Evolutionary conservation across 2,888 invertebrate species (phyloP).

Genomic region (Drosophila macrospina): DNA sequence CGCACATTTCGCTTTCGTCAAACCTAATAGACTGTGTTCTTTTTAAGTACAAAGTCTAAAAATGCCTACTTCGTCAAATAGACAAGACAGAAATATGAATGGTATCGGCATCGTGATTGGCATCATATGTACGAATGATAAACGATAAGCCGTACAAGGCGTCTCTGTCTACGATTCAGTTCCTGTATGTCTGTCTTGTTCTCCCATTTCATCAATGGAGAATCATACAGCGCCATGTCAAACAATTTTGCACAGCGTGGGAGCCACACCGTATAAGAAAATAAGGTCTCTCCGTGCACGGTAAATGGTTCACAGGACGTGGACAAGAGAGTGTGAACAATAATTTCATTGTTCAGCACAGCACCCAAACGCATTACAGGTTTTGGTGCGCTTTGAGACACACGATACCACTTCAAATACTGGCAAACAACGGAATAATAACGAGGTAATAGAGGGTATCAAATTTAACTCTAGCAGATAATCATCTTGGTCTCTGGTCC

Average conservation of each 20-base stretch:
- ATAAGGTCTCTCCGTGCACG: background rate
- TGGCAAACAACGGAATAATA: slow-evolving; percentile 74
- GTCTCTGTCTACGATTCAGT: slow-evolving; percentile 46
- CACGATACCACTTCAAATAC: slow-evolving; percentile 83
- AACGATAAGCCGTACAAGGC: slow-evolving; percentile 65
- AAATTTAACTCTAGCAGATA: slow-evolving; percentile 83
- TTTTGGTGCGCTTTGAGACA: slow-evolving; percentile 69
- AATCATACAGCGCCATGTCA: slow-evolving; percentile 21
- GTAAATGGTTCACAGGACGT: slow-evolving; percentile 39
- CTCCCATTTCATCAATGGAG: slow-evolving; percentile 77
- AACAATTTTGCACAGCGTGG: slow-evolving; percentile 65
- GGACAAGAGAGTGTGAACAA: slow-evolving; percentile 25
- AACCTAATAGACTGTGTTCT: too few relatives aligned
- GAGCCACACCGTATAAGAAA: slow-evolving; percentile 53
- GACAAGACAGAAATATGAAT: background rate
- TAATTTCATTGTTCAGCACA: slow-evolving; percentile 57
- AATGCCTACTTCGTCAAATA: background rate
- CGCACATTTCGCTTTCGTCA: too few relatives aligned
- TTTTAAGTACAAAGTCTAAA: too few relatives aligned
- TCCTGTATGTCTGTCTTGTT: slow-evolving; percentile 56
- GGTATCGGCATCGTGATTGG: slow-evolving; percentile 3
- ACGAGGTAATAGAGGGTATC: slow-evolving; percentile 84
- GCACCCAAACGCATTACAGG: slow-evolving; percentile 41
- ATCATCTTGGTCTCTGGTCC: slow-evolving; percentile 68
- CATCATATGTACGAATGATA: slow-evolving; percentile 53